Evolutionary conservation across 1,140 invertebrate species (phyloP).

Genomic region (Pseudomyrmex sp.): DNA sequence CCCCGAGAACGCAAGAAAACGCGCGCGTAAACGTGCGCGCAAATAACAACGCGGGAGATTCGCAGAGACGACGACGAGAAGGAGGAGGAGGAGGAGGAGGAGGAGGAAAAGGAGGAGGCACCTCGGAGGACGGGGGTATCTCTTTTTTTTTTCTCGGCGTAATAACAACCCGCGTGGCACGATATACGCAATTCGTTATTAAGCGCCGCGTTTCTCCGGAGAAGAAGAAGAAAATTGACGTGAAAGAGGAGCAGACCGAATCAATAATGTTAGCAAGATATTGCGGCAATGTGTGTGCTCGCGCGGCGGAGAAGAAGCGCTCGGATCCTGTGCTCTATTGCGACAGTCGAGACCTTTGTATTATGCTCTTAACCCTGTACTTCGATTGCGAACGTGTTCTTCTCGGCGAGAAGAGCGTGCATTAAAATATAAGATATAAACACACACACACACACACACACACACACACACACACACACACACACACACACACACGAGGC

Average conservation of each 20-base stretch:
- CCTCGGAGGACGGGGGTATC: background rate
- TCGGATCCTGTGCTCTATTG: constrained; percentile 50
- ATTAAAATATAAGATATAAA: constrained; percentile 48
- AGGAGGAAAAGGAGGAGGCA: no score
- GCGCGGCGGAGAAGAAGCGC: constrained; percentile 8
- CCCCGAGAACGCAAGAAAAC: no score
- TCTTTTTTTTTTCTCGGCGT: constrained; percentile 5
- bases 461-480: no score
- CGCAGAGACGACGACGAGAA: no score
- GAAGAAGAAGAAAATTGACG: constrained; percentile 21
- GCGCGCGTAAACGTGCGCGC: background rate
- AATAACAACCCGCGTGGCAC: constrained; percentile 7
- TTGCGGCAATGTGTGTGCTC: constrained; percentile 26
- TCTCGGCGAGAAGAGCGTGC: background rate
- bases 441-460: background rate
- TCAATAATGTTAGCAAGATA: constrained; percentile 35
- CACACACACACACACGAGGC: no score
- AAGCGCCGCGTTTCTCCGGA: background rate
- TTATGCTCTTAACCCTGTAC: constrained; percentile 62
- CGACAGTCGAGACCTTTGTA: constrained; percentile 55
- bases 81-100: no score
- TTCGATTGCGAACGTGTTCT: constrained; percentile 46
- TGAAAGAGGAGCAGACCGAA: constrained; percentile 58
- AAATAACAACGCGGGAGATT: background rate
- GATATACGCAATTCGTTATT: constrained; percentile 10